phyloP scores from a whole-genome alignment of 2,888 invertebrate genomes.

The Helobdella robusta region DNA sequence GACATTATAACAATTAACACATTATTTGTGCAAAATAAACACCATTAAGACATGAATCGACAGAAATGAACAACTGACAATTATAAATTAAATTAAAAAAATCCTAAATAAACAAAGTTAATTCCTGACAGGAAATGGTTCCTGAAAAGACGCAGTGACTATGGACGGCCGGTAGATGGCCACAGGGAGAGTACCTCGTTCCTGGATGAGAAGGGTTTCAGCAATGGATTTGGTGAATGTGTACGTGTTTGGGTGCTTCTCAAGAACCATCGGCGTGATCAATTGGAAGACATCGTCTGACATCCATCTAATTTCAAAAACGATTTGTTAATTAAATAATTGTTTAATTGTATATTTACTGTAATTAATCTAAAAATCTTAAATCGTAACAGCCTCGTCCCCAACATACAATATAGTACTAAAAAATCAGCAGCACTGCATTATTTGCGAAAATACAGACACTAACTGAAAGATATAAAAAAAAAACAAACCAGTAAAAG shows the following conservation, averaged over 20 bases:
- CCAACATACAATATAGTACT: no score
- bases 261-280: slow-evolving; percentile 15
- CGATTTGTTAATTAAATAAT: no score
- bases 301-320: slow-evolving; percentile 21
- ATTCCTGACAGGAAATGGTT: slow-evolving; percentile 19
- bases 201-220: slow-evolving; percentile 19
- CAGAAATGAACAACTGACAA: no score
- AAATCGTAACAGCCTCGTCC: no score
- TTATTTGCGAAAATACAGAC: no score
- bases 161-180: slow-evolving; percentile 26
- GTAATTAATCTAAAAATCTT: no score
- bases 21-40: no score
- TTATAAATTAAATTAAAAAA: not conserved
- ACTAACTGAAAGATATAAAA: no score
- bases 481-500: no score
- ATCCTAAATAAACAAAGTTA: not conserved
- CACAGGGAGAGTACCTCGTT: slow-evolving; percentile 13
- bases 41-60: no score
- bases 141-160: slow-evolving; percentile 16
- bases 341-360: no score
- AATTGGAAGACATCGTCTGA: slow-evolving; percentile 13
- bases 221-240: slow-evolving; percentile 26
- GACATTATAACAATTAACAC: no score
- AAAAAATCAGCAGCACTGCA: not conserved
- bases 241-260: slow-evolving; percentile 23